A percentile compares a stretch with the other conserved stretches of the same genome.
Conservation (phyloP, 2,888 invertebrate genomes). For the Heliothis peltigera region DNA sequence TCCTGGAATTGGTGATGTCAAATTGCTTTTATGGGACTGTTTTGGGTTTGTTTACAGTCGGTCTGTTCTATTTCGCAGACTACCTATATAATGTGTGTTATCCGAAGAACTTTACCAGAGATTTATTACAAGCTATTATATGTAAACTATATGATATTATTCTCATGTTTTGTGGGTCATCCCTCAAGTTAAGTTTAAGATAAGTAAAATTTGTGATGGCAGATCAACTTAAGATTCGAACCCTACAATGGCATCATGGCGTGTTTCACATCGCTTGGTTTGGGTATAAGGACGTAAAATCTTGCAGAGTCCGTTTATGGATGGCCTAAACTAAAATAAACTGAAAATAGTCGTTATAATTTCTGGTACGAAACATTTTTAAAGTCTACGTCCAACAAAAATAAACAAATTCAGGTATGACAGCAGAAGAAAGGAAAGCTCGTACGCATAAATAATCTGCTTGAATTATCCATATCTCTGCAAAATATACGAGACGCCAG, state of each 20-base stretch:
- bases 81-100: too few relatives aligned
- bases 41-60: slow-evolving; percentile 7
- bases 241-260: too few relatives aligned
- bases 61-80: background rate
- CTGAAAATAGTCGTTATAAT: background rate
- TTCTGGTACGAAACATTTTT: background rate
- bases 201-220: too few relatives aligned
- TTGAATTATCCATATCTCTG: slow-evolving; percentile 41
- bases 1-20: slow-evolving; percentile 33
- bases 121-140: too few relatives aligned
- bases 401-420: slow-evolving; percentile 9
- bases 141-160: too few relatives aligned
- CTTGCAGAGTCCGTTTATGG: too few relatives aligned
- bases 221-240: background rate
- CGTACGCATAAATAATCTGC: slow-evolving; percentile 29
- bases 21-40: slow-evolving; percentile 1
- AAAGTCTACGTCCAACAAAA: background rate
- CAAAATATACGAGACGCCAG: slow-evolving; percentile 60
- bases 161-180: too few relatives aligned
- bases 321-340: too few relatives aligned
- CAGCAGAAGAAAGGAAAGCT: slow-evolving; percentile 1
- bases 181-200: too few relatives aligned
- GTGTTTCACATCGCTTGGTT: too few relatives aligned
- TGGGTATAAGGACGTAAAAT: too few relatives aligned
- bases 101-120: too few relatives aligned